Conservation (phyloP, 2,113 vertebrate genomes). For the Melanerpes aurifrons region DNA sequence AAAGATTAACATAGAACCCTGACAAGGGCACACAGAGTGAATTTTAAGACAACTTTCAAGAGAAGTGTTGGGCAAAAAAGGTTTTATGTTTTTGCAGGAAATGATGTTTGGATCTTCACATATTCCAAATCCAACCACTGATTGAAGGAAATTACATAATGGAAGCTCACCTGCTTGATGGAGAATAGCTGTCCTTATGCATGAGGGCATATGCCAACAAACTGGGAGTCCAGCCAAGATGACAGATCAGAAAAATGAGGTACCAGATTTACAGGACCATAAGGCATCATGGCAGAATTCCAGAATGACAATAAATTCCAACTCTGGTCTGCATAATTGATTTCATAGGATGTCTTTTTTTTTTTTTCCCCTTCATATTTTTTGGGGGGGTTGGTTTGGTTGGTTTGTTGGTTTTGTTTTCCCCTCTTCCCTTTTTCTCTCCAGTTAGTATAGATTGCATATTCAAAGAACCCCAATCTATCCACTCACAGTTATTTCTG, state of each 20-base stretch:
- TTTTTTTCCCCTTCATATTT: too few species aligned
- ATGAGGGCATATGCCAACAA: not conserved
- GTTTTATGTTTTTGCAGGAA: not conserved
- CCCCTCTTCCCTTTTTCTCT: not conserved
- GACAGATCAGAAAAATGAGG: constrained; percentile 39
- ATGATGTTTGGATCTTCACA: not conserved
- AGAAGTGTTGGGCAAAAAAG: not conserved
- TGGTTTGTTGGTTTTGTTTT: too few species aligned
- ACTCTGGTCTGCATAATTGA: not conserved
- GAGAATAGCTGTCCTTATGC: not conserved
- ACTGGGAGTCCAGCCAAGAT: not conserved
- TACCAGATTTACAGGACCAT: not conserved
- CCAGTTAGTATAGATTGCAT: not conserved
- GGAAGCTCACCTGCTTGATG: not conserved
- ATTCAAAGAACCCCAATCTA: not conserved
- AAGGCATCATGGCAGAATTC: not conserved
- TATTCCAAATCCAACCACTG: not conserved
- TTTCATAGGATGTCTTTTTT: not conserved
- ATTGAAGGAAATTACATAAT: not conserved
- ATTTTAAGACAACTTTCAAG: not conserved
- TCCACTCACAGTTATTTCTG: not conserved
- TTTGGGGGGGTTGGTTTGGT: too few species aligned
- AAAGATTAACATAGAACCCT: not conserved
- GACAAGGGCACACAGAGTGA: not conserved
- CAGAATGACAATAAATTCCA: not conserved